phyloP scores from a whole-genome alignment of 2,797 vertebrate genomes.

The Pangasius larnaudii region DNA sequence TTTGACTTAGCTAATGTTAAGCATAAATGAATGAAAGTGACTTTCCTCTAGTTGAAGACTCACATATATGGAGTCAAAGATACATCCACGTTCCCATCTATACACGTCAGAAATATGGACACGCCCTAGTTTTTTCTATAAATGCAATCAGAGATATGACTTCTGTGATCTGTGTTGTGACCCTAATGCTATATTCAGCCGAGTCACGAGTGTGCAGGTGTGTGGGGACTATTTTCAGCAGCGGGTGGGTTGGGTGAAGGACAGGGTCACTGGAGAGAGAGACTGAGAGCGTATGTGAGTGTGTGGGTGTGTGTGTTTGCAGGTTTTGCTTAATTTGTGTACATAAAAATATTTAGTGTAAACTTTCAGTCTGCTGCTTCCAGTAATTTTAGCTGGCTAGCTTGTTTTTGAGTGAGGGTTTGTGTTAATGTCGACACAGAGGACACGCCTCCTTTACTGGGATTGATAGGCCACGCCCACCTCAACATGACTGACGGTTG shows the following conservation, averaged over 20 bases:
- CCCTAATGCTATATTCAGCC: background rate
- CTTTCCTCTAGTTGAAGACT: background rate
- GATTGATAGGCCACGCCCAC: background rate
- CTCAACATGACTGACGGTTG: background rate
- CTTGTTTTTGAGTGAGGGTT: background rate
- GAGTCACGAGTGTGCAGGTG: slow-evolving; percentile 18
- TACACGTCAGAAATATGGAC: background rate
- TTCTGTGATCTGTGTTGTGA: background rate
- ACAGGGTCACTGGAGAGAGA: background rate
- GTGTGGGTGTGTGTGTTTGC: background rate
- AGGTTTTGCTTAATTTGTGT: background rate
- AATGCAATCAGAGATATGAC: background rate
- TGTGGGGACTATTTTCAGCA: slow-evolving; percentile 17
- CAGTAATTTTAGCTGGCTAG: background rate
- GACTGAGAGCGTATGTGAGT: background rate
- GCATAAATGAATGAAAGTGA: background rate
- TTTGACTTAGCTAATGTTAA: background rate
- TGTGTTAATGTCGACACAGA: background rate
- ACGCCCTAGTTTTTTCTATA: background rate
- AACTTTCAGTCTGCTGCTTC: background rate
- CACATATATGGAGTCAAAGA: background rate
- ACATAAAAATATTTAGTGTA: background rate
- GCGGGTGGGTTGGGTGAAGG: slow-evolving; percentile 10
- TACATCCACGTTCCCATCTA: background rate
- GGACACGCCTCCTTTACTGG: background rate